These are phyloP conservation scores for Amphiprion clarkii DNA, from an alignment of 2,797 vertebrate genomes.

Conservation along the genomic window DNA sequence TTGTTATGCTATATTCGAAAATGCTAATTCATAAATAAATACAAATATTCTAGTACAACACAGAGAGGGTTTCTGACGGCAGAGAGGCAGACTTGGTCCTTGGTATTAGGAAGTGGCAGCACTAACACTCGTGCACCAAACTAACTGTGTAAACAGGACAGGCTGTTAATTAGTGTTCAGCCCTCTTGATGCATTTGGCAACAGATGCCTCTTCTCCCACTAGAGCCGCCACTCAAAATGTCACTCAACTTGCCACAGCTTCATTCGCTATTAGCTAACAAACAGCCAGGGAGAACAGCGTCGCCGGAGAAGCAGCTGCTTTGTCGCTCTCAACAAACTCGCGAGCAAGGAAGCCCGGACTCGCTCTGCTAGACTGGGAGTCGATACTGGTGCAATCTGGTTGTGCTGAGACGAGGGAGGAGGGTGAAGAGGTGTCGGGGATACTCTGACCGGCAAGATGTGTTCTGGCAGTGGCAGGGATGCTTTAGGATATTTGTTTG, in stretches of 20 bases:
- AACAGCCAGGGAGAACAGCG: slow-evolving; percentile 51
- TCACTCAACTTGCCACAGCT: slow-evolving; percentile 53
- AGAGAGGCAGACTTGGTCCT: slow-evolving; percentile 7
- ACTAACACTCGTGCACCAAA: slow-evolving; percentile 29
- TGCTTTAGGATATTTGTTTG: neutral
- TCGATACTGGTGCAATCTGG: slow-evolving; percentile 13
- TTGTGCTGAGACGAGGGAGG: neutral
- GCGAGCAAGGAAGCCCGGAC: neutral
- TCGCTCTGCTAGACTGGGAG: slow-evolving; percentile 10
- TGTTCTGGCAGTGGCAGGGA: neutral
- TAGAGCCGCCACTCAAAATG: slow-evolving; percentile 64
- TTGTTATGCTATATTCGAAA: no score
- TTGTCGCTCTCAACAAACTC: slow-evolving; percentile 35
- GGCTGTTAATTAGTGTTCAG: slow-evolving; percentile 66
- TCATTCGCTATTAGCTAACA: slow-evolving; percentile 59
- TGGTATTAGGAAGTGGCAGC: slow-evolving; percentile 19
- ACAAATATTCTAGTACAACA: no score
- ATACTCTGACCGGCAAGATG: slow-evolving; percentile 6
- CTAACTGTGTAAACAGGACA: slow-evolving; percentile 65
- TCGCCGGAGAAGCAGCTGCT: slow-evolving; percentile 41
- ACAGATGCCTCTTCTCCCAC: slow-evolving; percentile 63
- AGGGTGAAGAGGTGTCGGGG: neutral
- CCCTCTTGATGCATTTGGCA: slow-evolving; percentile 63
- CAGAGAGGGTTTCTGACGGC: neutral
- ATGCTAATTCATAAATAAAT: no score